Evolutionary conservation across 2,113 vertebrate genomes (phyloP).

Genomic region (Ptilonorhynchus violaceus): DNA sequence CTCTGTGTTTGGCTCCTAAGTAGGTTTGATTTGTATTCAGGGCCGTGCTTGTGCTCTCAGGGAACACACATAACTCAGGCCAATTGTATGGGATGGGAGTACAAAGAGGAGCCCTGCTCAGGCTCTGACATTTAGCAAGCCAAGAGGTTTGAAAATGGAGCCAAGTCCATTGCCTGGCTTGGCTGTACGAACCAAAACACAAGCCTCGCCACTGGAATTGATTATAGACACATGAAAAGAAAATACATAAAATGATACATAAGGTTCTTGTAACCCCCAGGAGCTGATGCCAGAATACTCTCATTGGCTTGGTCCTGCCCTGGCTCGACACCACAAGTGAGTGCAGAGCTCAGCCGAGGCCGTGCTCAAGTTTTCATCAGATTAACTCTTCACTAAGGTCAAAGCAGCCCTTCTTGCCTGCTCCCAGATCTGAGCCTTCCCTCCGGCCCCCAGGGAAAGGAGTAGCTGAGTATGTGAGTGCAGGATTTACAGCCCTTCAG

Average conservation of each 20-base stretch:
- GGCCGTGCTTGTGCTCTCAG: background rate
- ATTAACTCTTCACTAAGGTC: conserved; percentile 40
- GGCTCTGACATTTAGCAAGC: conserved; percentile 52
- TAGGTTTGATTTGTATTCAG: conserved; percentile 19
- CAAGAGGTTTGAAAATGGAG: conserved; percentile 51
- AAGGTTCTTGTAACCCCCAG: conserved; percentile 63
- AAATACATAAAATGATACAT: conserved; percentile 65
- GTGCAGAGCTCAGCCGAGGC: background rate
- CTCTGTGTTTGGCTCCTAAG: conserved; percentile 38
- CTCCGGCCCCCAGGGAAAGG: background rate
- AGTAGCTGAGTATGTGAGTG: background rate
- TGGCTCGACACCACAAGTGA: background rate
- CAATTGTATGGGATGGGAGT: conserved; percentile 26
- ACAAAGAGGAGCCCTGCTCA: conserved; percentile 42
- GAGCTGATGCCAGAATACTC: conserved; percentile 33
- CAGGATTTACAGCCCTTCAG: background rate
- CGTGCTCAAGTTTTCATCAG: background rate
- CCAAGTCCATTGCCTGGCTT: conserved; percentile 59
- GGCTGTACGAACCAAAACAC: conserved; percentile 63
- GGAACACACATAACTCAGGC: conserved; percentile 23
- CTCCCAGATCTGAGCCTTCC: background rate
- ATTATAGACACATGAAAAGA: conserved; percentile 70
- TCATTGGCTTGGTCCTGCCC: conserved; percentile 40
- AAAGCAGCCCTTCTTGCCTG: background rate
- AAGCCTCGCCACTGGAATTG: conserved; percentile 58